phyloP scores from a whole-genome alignment of 2,888 invertebrate species.

The Athalia rosae region DNA sequence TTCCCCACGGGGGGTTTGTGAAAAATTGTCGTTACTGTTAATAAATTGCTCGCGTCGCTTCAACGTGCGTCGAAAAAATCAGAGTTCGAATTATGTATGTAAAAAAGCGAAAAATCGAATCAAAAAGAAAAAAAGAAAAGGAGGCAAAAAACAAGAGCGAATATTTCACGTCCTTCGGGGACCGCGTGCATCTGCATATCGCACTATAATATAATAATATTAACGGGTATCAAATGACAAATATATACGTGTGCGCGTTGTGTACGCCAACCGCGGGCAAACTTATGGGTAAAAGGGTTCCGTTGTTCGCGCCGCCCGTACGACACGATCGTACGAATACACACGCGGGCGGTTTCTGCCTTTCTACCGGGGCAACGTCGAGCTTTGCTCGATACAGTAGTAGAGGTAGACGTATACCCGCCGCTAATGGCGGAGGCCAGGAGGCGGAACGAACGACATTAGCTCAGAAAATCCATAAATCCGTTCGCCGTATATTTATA shows the following conservation, averaged over 20 bases:
- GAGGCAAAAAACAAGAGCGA: too few relatives aligned
- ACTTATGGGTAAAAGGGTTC: conserved; percentile 24
- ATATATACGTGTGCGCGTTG: not conserved
- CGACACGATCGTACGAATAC: conserved; percentile 26
- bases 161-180: too few relatives aligned
- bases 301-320: not conserved
- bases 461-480: conserved; percentile 21
- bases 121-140: too few relatives aligned
- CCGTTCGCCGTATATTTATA: conserved; percentile 24
- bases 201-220: not conserved
- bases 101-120: not conserved
- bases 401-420: not conserved
- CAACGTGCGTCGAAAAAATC: conserved; percentile 11
- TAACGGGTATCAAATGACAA: conserved; percentile 29
- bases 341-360: not conserved
- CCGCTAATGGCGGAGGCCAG: conserved; percentile 1
- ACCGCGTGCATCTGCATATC: not conserved
- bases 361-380: not conserved
- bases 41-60: conserved; percentile 16
- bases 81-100: conserved; percentile 14
- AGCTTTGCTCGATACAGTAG: conserved; percentile 5
- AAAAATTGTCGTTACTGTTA: conserved; percentile 11
- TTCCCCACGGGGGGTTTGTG: not conserved
- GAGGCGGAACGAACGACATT: conserved; percentile 9
- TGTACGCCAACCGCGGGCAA: not conserved